Evolutionary conservation across 2,113 vertebrate genomes (phyloP).

Genomic region (Anolis carolinensis): DNA sequence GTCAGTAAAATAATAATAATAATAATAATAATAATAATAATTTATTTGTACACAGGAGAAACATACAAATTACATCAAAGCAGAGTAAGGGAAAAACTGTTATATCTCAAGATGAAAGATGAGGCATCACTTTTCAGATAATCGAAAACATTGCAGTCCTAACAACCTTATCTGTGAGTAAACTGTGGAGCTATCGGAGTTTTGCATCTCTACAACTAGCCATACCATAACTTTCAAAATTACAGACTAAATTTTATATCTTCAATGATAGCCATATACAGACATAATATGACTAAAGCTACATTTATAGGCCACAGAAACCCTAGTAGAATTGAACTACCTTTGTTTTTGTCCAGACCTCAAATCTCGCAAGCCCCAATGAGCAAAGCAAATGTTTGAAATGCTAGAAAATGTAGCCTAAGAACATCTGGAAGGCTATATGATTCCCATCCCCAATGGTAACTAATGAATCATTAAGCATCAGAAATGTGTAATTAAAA

Average conservation of each 20-base stretch:
- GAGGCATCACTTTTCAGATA: background rate
- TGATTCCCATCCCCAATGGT: too few species aligned
- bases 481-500: background rate
- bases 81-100: too few species aligned
- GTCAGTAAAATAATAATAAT: too few species aligned
- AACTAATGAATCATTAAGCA: background rate
- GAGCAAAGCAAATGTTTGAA: too few species aligned
- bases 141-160: constrained; percentile 11
- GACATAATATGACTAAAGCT: background rate
- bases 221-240: background rate
- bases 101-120: too few species aligned
- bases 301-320: background rate
- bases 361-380: too few species aligned
- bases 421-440: too few species aligned
- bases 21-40: too few species aligned
- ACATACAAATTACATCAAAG: too few species aligned
- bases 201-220: background rate
- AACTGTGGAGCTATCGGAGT: background rate
- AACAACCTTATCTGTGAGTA: constrained; percentile 18
- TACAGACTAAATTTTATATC: background rate
- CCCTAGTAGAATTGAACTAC: background rate
- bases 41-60: too few species aligned
- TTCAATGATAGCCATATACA: background rate
- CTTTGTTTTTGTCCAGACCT: constrained; percentile 22
- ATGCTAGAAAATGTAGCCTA: too few species aligned